A percentile compares a stretch with the other conserved stretches of the same genome.
Conservation (phyloP, 2,888 invertebrate genomes). For the Caenorhabditis sp. region DNA sequence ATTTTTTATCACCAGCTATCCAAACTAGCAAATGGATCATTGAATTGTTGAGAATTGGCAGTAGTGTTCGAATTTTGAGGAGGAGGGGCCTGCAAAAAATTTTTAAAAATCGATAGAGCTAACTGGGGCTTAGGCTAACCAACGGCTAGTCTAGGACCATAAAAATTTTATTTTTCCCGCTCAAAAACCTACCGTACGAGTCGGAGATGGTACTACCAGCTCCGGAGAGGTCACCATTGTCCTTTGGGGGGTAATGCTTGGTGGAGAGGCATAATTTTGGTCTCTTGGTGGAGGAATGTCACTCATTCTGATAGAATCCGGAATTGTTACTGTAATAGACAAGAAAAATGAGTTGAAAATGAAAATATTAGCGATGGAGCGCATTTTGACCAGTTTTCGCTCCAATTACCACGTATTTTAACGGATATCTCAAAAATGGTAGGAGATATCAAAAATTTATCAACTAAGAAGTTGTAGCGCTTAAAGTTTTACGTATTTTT, state of each 20-base stretch:
- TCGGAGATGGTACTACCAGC: slow-evolving; percentile 38
- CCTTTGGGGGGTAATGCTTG: slow-evolving; percentile 13
- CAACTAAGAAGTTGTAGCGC: no score
- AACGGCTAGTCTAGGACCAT: no score
- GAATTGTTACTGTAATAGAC: slow-evolving; percentile 35
- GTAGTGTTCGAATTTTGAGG: slow-evolving; percentile 2
- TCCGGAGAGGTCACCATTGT: slow-evolving; percentile 48
- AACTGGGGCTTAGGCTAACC: no score
- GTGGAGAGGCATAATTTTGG: slow-evolving; percentile 21
- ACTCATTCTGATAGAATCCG: slow-evolving; percentile 53
- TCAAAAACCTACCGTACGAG: no score
- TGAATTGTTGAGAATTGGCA: slow-evolving; percentile 14
- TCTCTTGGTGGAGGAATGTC: slow-evolving; percentile 57
- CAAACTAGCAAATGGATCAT: slow-evolving; percentile 51
- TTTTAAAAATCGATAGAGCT: no score
- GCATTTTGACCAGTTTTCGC: no score
- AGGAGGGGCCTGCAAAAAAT: neutral
- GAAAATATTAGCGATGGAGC: neutral
- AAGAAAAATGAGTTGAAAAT: neutral
- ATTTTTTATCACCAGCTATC: slow-evolving; percentile 53
- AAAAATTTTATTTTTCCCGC: neutral
- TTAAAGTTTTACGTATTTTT: no score
- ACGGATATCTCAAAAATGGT: no score
- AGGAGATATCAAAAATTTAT: no score
- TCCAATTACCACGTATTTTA: no score